Percentiles rank a stretch among this genome's conserved stretches.
Evolutionary conservation across 2,888 invertebrate genomes (phyloP).

Genomic region (Peribatodes rhomboidaria): DNA sequence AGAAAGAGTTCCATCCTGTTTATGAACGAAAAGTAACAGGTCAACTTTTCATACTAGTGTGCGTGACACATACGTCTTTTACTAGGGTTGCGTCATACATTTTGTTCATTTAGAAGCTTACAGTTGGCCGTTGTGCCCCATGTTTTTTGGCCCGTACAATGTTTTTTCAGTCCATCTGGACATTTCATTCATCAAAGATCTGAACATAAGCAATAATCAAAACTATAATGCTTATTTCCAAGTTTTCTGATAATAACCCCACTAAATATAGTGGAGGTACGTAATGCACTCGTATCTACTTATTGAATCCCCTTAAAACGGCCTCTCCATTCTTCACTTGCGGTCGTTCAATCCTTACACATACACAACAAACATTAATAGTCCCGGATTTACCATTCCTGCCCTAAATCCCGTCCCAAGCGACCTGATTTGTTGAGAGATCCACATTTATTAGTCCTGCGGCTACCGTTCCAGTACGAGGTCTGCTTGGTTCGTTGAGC

Average conservation of each 20-base stretch:
- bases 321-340: background rate
- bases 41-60: no score
- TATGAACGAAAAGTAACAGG: no score
- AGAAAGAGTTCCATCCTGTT: no score
- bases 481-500: slow-evolving; percentile 22
- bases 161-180: no score
- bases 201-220: no score
- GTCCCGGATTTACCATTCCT: slow-evolving; percentile 21
- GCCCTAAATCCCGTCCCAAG: slow-evolving; percentile 18
- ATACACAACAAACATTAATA: slow-evolving; percentile 24
- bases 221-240: no score
- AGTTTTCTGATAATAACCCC: background rate
- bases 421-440: slow-evolving; percentile 30
- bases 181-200: background rate
- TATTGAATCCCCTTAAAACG: background rate
- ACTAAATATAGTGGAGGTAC: no score
- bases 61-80: no score
- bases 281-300: background rate
- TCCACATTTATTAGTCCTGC: slow-evolving; percentile 33
- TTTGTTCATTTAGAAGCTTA: no score
- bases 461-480: slow-evolving; percentile 21
- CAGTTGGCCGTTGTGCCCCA: no score
- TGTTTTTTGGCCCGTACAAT: no score
- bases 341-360: slow-evolving; percentile 14
- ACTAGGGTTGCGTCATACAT: no score